Evolutionary conservation across 1,140 invertebrate species (phyloP).

Genomic region (Druon quercuslanigerum): DNA sequence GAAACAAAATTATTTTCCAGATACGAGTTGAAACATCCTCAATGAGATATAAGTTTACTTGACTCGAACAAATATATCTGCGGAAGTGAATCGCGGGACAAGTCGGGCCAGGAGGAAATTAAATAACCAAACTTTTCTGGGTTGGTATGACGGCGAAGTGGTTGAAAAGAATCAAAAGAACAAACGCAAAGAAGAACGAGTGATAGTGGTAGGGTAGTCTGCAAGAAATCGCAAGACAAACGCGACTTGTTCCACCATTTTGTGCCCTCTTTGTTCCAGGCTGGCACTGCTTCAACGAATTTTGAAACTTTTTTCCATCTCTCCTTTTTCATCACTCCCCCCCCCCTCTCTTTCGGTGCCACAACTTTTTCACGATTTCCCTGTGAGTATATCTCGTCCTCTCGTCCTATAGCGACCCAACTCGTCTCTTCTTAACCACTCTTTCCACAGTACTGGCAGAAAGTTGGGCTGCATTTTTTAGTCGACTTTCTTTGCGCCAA

Average conservation of each 20-base stretch:
- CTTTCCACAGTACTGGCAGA: slow-evolving; percentile 3
- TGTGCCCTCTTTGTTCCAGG: slow-evolving; percentile 47
- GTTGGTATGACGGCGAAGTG: slow-evolving; percentile 14
- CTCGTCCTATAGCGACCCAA: slow-evolving; percentile 33
- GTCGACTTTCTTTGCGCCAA: slow-evolving; percentile 32
- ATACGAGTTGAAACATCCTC: no score
- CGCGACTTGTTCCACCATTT: slow-evolving; percentile 53
- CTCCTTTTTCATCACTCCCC: not conserved
- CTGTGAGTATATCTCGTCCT: not conserved
- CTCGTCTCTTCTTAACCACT: slow-evolving; percentile 8
- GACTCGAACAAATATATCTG: slow-evolving; percentile 6
- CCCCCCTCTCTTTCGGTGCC: slow-evolving; percentile 14
- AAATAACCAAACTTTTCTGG: slow-evolving; percentile 56
- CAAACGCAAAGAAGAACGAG: slow-evolving; percentile 46
- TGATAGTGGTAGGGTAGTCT: slow-evolving; percentile 33
- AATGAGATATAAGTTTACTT: slow-evolving; percentile 7
- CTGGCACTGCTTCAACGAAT: slow-evolving; percentile 43
- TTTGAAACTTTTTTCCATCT: slow-evolving; percentile 51
- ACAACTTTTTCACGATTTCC: slow-evolving; percentile 10
- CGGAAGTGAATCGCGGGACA: not conserved
- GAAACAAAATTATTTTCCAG: no score
- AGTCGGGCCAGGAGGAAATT: slow-evolving; percentile 45
- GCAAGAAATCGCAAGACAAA: slow-evolving; percentile 57
- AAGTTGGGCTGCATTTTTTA: slow-evolving; percentile 36
- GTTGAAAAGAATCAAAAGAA: slow-evolving; percentile 51